Percentiles rank a stretch among this genome's conserved stretches.
phyloP scores from a whole-genome alignment of 1,140 invertebrate species.

The Drosophila suzukii region DNA sequence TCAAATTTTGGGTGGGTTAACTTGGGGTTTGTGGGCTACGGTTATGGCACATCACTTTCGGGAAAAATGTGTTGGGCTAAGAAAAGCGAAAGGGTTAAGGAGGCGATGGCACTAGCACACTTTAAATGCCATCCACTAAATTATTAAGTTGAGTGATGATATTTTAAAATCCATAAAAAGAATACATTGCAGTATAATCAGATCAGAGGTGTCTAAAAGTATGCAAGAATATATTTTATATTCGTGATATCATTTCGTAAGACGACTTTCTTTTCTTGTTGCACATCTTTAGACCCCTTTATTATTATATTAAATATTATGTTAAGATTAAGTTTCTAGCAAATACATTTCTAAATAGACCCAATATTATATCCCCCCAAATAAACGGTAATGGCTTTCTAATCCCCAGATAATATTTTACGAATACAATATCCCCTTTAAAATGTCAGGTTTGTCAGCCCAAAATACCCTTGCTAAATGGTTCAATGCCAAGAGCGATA shows the following conservation, averaged over 20 bases:
- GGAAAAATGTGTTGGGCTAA: neutral
- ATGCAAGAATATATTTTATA: no score
- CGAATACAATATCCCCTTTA: neutral
- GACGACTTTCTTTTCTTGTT: no score
- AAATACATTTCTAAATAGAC: no score
- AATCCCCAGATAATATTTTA: neutral
- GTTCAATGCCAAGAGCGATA: slow-evolving; percentile 5
- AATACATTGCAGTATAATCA: no score
- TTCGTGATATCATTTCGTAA: no score
- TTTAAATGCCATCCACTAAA: neutral
- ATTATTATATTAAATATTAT: no score
- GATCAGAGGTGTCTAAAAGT: no score
- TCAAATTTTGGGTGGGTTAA: slow-evolving; percentile 3
- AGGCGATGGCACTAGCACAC: neutral
- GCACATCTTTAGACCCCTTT: no score
- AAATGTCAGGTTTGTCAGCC: neutral
- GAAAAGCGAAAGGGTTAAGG: neutral
- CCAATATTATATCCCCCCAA: no score
- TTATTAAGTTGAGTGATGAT: neutral
- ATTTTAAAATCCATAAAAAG: no score
- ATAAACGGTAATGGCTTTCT: neutral
- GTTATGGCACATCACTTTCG: neutral
- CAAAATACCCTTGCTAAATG: slow-evolving; percentile 5
- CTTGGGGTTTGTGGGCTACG: neutral
- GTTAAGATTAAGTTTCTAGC: no score